Percentiles rank a stretch among this genome's conserved stretches.
Conservation (phyloP, 2,797 vertebrate species). For the Manis javanica region DNA sequence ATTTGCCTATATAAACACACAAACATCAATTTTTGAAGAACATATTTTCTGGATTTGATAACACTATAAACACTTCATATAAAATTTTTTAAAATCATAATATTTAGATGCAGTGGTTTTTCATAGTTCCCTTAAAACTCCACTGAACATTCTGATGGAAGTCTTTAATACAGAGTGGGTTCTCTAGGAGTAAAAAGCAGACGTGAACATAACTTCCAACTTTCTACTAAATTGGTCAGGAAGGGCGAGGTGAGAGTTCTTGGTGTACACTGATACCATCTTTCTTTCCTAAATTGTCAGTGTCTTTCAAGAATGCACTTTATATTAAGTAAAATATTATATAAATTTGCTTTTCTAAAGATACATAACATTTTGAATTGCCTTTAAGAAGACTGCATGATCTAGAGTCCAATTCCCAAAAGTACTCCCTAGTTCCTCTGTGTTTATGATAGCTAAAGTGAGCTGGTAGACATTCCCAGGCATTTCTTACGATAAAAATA, state of each 20-base stretch:
- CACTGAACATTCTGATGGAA: neutral
- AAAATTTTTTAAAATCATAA: neutral
- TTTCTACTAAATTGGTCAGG: neutral
- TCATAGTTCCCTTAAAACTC: neutral
- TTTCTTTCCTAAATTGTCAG: neutral
- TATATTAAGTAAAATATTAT: neutral
- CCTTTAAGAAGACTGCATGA: neutral
- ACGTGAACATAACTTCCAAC: neutral
- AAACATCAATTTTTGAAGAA: neutral
- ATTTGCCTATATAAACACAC: too few relatives aligned
- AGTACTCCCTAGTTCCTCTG: neutral
- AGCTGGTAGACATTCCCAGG: neutral
- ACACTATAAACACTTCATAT: neutral
- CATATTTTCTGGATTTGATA: neutral
- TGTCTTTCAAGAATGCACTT: neutral
- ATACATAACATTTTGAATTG: neutral
- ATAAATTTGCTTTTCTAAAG: neutral
- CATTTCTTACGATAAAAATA: neutral
- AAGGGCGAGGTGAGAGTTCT: rapidly evolving
- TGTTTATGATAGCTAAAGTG: neutral
- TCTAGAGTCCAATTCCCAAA: neutral
- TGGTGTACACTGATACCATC: neutral
- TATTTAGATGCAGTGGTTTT: neutral
- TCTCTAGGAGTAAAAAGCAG: neutral
- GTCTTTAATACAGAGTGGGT: neutral